A percentile compares a stretch with the other conserved stretches of the same genome.
These are phyloP conservation scores for Sinonovacula constricta DNA, from an alignment of 1,140 invertebrate genomes.

Conservation along the genomic window DNA sequence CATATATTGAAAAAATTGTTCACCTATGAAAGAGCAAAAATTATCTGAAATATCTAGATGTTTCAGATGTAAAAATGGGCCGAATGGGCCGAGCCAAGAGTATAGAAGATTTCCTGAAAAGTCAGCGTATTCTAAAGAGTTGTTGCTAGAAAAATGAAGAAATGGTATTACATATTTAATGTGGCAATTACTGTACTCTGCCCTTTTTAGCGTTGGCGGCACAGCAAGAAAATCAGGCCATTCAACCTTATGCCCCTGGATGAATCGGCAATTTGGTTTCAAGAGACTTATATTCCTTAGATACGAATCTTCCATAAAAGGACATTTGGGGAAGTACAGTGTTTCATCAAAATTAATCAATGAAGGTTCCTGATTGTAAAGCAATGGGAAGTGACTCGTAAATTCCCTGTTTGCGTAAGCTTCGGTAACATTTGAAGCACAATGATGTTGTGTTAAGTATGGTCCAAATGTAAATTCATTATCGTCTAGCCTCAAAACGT, in stretches of 20 bases:
- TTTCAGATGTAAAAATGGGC: background rate
- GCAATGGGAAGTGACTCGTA: background rate
- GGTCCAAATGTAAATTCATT: slow-evolving; percentile 32
- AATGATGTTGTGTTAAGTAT: slow-evolving; percentile 7
- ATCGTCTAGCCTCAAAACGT: background rate
- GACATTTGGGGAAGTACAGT: background rate
- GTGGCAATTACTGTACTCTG: background rate
- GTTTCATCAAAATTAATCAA: background rate
- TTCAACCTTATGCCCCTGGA: too few relatives aligned
- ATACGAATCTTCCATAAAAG: background rate
- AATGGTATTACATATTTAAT: background rate
- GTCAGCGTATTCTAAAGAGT: background rate
- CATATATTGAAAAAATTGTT: background rate
- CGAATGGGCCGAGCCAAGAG: background rate
- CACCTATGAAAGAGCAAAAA: slow-evolving; percentile 9
- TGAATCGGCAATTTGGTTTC: too few relatives aligned
- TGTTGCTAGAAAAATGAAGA: background rate
- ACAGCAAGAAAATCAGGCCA: too few relatives aligned
- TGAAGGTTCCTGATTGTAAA: background rate
- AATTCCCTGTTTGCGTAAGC: background rate
- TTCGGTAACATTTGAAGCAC: slow-evolving; percentile 3
- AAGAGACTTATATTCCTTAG: background rate
- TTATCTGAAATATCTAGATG: slow-evolving; percentile 15
- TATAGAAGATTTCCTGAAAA: slow-evolving; percentile 18
- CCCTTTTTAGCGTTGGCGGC: background rate